Evolutionary conservation across 1,140 invertebrate genomes (phyloP).

Genomic region (Drosophila chauvacae): DNA sequence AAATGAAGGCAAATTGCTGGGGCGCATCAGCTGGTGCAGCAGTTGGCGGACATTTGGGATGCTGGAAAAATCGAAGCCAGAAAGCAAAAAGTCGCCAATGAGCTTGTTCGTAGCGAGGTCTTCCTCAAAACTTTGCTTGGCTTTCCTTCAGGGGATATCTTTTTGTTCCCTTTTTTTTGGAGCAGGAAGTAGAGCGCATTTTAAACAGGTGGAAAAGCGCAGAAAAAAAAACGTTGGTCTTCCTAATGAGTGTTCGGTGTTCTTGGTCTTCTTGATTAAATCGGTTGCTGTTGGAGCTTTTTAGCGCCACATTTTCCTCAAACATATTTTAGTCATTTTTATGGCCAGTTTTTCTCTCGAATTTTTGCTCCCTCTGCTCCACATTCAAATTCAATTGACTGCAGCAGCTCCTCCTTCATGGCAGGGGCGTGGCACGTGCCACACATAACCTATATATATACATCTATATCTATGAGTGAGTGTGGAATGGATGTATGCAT

Average conservation of each 20-base stretch:
- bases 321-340: constrained; percentile 61
- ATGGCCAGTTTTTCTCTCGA: constrained; percentile 25
- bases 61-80: constrained; percentile 20
- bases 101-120: constrained; percentile 31
- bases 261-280: constrained; percentile 51
- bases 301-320: constrained; percentile 11
- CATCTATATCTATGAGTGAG: constrained; percentile 25
- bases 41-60: constrained; percentile 25
- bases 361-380: constrained; percentile 1
- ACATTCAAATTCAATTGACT: constrained; percentile 72
- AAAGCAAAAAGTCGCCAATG: constrained; percentile 49
- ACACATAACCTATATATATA: constrained; percentile 28
- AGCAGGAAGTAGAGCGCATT: constrained; percentile 18
- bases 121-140: constrained; percentile 45
- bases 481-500: constrained; percentile 34
- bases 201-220: constrained; percentile 49
- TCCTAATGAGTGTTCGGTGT: constrained; percentile 61
- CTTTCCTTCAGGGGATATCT: constrained; percentile 17
- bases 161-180: constrained; percentile 19
- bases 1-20: constrained; percentile 78
- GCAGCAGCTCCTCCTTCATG: constrained; percentile 13
- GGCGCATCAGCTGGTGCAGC: constrained; percentile 31
- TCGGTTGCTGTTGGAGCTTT: constrained; percentile 11
- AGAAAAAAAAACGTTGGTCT: constrained; percentile 45
- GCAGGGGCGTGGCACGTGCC: constrained; percentile 59